These are phyloP conservation scores for Morus bassanus DNA, from an alignment of 2,797 vertebrate species.

Conservation along the genomic window DNA sequence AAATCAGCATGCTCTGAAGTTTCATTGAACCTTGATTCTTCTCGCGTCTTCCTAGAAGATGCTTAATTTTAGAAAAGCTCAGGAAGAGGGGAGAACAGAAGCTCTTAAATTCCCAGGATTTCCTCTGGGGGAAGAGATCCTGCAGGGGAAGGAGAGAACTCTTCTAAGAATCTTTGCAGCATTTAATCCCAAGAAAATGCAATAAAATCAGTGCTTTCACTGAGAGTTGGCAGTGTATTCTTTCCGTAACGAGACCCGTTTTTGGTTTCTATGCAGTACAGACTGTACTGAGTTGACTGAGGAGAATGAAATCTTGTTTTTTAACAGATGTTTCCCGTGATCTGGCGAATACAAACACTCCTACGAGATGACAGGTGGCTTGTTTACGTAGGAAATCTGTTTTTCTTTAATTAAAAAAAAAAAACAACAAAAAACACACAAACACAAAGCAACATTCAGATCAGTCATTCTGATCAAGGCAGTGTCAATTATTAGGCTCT, in stretches of 20 bases:
- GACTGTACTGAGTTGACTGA: slow-evolving; percentile 52
- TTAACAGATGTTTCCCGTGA: slow-evolving; percentile 70
- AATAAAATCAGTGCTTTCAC: slow-evolving; percentile 5
- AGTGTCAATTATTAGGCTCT: slow-evolving; percentile 76
- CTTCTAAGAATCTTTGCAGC: neutral
- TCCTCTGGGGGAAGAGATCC: neutral
- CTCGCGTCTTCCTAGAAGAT: neutral
- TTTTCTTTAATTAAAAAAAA: neutral
- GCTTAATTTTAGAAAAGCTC: neutral
- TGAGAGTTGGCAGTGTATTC: neutral
- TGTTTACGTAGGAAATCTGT: slow-evolving; percentile 69
- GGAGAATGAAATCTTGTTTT: slow-evolving; percentile 68
- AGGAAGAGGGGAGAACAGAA: neutral
- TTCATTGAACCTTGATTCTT: neutral
- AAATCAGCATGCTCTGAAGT: neutral
- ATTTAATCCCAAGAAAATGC: slow-evolving; percentile 6
- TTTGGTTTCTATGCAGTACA: slow-evolving; percentile 46
- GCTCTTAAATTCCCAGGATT: neutral
- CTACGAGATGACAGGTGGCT: slow-evolving; percentile 51
- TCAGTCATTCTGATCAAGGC: slow-evolving; percentile 78
- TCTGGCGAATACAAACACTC: slow-evolving; percentile 63
- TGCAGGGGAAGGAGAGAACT: neutral
- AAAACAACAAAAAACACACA: slow-evolving; percentile 40
- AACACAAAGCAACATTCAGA: slow-evolving; percentile 62
- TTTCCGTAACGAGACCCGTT: neutral